Evolutionary conservation across 2,888 invertebrate genomes (phyloP), one percentile per base, ranked within the genome.

Genomic region (Leptothorax acervorum): DNA sequence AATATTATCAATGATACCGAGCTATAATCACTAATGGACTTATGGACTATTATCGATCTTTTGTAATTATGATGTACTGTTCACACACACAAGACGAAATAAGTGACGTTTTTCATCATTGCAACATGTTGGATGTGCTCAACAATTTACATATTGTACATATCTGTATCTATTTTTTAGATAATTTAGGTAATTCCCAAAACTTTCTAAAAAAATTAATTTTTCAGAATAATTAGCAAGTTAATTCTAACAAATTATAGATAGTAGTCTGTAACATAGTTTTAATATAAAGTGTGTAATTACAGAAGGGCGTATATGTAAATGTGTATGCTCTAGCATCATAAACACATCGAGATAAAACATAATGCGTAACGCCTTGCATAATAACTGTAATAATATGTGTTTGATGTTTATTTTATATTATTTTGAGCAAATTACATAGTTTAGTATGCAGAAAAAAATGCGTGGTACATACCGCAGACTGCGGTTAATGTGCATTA

Each of bases 41-140:
- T 23, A 86, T 82, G 65, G 39, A 51, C 62, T 63, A 76, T 85
- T 86, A 82, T 84, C 53, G 81, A 70, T 18, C 57, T 74, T n/a
- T 63, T 39, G n/a, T 81, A 76, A 86, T 89, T 68, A 78, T 55
- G 65, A 70, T 51, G 53, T 39, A 83, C 23, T 23, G 23, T 23
- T 23, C 23, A 23, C 23, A 23, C 23, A 23, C 23, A 23, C 28
- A 62, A 84, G 60, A 62, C 73, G n/a, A 62, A 35, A 15, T 15
- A 63, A 81, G 45, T 51, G 11, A 31, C 66, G 8, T 65, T 35
- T 48, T n/a, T 5, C 39, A 70, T 63, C 45, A 45, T 11, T 18
- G 15, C 31, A 28, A 45, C 28, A n/a, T 78, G 45, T 57, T n/a
- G 28, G 5, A 42, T 45, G 23, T 78, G 23, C 55, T 31, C n/a